phyloP scores from a whole-genome alignment of 2,113 vertebrate genomes.

The Campylorhamphus procurvoides region DNA sequence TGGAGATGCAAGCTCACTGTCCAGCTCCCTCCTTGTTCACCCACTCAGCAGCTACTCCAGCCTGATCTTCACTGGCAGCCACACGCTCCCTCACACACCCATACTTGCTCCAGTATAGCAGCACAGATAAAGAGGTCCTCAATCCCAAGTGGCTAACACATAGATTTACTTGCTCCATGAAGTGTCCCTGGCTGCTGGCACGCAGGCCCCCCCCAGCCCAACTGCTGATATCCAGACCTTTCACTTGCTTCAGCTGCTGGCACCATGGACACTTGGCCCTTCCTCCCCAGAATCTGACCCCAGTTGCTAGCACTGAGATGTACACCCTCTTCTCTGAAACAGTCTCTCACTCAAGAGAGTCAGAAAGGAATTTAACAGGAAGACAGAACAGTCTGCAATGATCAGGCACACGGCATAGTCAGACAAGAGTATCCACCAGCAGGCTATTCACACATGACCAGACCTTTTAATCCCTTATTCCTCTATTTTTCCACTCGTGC shows the following conservation, averaged over 20 bases:
- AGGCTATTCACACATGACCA: neutral
- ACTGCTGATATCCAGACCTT: neutral
- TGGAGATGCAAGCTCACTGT: neutral
- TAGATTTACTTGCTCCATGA: neutral
- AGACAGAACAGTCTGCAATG: neutral
- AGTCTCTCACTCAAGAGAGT: neutral
- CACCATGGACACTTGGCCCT: accelerated
- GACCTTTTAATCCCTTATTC: neutral
- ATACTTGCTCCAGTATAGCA: neutral
- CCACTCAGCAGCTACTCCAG: neutral
- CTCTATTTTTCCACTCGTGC: neutral
- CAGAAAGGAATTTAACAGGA: neutral
- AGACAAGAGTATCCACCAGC: neutral
- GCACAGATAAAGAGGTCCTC: neutral
- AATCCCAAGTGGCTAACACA: neutral
- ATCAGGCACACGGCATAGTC: accelerated
- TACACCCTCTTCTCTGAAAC: neutral
- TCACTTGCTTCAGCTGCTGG: neutral
- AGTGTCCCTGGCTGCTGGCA: neutral
- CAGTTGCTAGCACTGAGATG: neutral
- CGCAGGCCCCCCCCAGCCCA: neutral
- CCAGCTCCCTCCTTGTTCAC: neutral
- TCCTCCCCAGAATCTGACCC: accelerated
- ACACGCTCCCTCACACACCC: accelerated
- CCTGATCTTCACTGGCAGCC: neutral